Percentiles rank a stretch among this genome's conserved stretches.
Evolutionary conservation across 2,888 invertebrate genomes (phyloP).

Genomic region (Aromia moschata): DNA sequence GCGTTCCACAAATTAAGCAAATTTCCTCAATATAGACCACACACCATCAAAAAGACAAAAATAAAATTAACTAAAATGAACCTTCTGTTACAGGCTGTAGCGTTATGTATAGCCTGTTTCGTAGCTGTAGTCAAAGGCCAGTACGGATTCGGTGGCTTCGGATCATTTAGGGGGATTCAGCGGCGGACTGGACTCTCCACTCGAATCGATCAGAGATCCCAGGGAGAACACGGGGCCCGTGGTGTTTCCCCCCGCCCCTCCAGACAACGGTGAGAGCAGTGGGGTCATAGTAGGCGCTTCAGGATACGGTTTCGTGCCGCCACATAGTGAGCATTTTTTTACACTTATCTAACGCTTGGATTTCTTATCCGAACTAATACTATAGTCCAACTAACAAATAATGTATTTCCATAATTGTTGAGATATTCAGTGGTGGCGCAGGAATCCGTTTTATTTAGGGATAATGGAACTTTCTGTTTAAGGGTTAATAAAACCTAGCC

Average conservation of each 20-base stretch:
- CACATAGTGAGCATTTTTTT: constrained; percentile 62
- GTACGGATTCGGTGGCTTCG: constrained; percentile 58
- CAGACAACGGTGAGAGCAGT: constrained; percentile 74
- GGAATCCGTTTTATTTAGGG: too few species aligned
- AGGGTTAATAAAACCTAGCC: too few species aligned
- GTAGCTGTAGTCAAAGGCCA: constrained; percentile 58
- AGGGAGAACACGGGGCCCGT: constrained; percentile 79
- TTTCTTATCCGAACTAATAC: too few species aligned
- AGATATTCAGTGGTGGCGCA: too few species aligned
- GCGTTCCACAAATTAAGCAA: too few species aligned
- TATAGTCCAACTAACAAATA: too few species aligned
- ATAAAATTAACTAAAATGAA: too few species aligned
- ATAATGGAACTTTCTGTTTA: too few species aligned
- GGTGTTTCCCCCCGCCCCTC: constrained; percentile 77
- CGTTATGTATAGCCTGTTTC: constrained; percentile 48
- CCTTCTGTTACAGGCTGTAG: constrained; percentile 42
- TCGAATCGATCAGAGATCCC: constrained; percentile 67
- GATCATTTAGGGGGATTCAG: constrained; percentile 61
- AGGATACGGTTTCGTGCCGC: constrained; percentile 86
- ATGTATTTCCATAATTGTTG: too few species aligned
- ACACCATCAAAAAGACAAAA: too few species aligned
- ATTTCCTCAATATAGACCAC: too few species aligned
- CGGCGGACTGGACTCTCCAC: constrained; percentile 62
- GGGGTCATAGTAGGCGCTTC: constrained; percentile 86
- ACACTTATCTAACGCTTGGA: too few species aligned